Evolutionary conservation across 2,888 invertebrate species (phyloP).

Genomic region (Nasonia oneida): DNA sequence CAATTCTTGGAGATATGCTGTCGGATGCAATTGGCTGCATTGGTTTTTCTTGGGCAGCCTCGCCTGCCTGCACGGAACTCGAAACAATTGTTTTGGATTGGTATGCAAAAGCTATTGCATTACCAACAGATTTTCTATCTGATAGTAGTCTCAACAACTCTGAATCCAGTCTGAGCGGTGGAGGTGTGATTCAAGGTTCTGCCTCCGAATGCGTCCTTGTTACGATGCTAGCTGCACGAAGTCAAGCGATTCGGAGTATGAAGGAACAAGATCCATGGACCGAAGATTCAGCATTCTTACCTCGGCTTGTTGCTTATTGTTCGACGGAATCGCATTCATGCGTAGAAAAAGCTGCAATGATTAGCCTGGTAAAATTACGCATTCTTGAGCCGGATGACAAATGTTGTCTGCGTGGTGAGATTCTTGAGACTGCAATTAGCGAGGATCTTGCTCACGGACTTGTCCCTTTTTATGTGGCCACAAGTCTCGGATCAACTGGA

Average conservation of each 20-base stretch:
- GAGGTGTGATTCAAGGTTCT: conserved; percentile 91
- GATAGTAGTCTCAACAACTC: conserved; percentile 74
- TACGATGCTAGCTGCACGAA: conserved; percentile 88
- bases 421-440: conserved; percentile 83
- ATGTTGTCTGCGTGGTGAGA: conserved; percentile 84
- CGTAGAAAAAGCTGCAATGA: conserved; percentile 90
- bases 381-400: conserved; percentile 87
- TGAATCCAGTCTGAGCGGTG: conserved; percentile 84
- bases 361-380: conserved; percentile 86
- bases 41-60: conserved; percentile 97
- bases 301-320: conserved; percentile 88
- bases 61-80: conserved; percentile 92
- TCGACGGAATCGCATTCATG: conserved; percentile 88
- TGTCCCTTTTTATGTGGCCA: conserved; percentile 91
- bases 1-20: conserved; percentile 98
- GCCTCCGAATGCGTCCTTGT: conserved; percentile 92
- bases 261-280: conserved; percentile 81
- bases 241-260: conserved; percentile 85
- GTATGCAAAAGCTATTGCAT: conserved; percentile 88
- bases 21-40: conserved; percentile 98
- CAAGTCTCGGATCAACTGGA: conserved; percentile 91
- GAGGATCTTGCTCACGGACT: conserved; percentile 88
- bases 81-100: conserved; percentile 92
- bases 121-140: conserved; percentile 85
- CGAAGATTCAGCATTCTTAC: conserved; percentile 86